Evolutionary conservation across 2,888 invertebrate species (phyloP), one percentile per base, ranked within the genome.

Genomic region (Andricus curvator): DNA sequence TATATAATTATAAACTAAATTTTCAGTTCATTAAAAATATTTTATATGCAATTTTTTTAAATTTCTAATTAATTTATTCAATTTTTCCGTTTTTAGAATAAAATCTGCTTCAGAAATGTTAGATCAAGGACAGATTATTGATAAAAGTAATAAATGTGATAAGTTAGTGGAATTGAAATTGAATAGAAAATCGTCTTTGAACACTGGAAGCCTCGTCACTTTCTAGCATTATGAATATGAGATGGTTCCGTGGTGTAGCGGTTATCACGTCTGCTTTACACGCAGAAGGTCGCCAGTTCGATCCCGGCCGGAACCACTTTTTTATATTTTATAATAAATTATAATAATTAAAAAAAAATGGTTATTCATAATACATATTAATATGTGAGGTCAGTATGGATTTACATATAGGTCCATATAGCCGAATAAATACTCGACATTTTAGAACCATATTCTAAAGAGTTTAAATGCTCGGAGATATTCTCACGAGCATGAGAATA

Each of bases 191-290:
- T 15, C 1, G 1, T 29, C 15, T 15, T 29, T n/a, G 20, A 51
- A 13, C 1, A 6, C 20, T 29, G 8, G 56, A 13, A 1, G 33
- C 15, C 29, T 2, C 5, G 1, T n/a, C 8, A 2, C 22, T 68
- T 68, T 68, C 41, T 17, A 17, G 25, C 22, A 3, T 1, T 0
- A 2, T 0, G 8, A 13, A 2, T 0, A 25, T 15, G 13, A 20
- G 9, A 11, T n/a, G 90, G 90, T 89, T 89, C 89, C 89, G 90
- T 90, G 86, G 90, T 90, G 89, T 90, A 90, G 90, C 88, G 89
- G 90, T 90, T 88, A 90, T 90, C 89, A 90, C 90, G 88, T 90
- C 89, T 90, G 90, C 90, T 89, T 90, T 89, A 90, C 90, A 90
- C 90, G 90, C 90, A 90, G 89, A 90, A 90, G 90, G 90, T 88